Percentiles rank a stretch among this genome's conserved stretches.
These are phyloP conservation scores for Microcebus tavaratra DNA, from an alignment of 2,113 vertebrate species.

Conservation along the genomic window DNA sequence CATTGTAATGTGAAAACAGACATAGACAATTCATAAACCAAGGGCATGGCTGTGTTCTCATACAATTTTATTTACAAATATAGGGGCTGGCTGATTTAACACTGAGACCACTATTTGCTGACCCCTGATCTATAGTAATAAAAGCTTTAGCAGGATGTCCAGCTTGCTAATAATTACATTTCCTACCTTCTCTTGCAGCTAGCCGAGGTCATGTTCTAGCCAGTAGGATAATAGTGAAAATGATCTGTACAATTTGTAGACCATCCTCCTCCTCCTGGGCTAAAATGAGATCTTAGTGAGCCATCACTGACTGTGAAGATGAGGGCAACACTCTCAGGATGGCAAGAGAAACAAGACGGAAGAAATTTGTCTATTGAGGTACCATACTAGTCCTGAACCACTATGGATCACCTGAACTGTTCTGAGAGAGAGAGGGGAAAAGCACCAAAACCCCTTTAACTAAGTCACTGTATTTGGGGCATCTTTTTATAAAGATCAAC, in stretches of 20 bases:
- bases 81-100: not conserved
- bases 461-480: not conserved
- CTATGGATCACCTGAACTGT: not conserved
- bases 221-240: not conserved
- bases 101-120: not conserved
- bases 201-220: not conserved
- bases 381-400: not conserved
- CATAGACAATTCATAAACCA: not conserved
- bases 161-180: not conserved
- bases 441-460: not conserved
- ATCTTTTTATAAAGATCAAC: not conserved
- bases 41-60: not conserved
- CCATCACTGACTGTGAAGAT: not conserved
- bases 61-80: not conserved
- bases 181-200: conserved; percentile 15
- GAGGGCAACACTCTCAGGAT: not conserved
- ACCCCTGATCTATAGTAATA: not conserved
- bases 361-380: not conserved
- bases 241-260: not conserved
- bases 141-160: not conserved
- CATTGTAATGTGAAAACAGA: not conserved
- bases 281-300: not conserved
- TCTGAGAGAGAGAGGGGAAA: not conserved
- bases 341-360: not conserved
- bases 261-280: not conserved